A percentile compares a stretch with the other conserved stretches of the same genome.
phyloP scores from a whole-genome alignment of 2,888 invertebrate genomes.

The Andrena chrysosceles region DNA sequence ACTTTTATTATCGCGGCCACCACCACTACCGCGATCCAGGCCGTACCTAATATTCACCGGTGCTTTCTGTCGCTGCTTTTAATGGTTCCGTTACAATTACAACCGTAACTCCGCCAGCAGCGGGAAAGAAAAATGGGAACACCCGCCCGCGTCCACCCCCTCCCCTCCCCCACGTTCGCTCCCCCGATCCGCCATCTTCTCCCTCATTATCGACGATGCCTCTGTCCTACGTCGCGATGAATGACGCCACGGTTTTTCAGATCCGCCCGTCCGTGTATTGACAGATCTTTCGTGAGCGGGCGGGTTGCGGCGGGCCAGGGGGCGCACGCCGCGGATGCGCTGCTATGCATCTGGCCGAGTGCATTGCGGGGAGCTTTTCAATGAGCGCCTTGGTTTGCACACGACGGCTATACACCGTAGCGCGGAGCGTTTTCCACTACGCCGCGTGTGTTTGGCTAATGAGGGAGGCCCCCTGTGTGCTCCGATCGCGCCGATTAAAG shows the following conservation, averaged over 20 bases:
- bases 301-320: conserved; percentile 1
- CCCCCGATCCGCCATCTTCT: conserved; percentile 33
- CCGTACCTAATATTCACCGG: conserved; percentile 49
- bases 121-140: conserved; percentile 52
- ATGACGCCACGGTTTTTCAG: conserved; percentile 54
- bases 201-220: conserved; percentile 73
- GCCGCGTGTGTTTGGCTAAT: conserved; percentile 53
- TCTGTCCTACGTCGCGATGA: conserved; percentile 53
- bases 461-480: conserved; percentile 49
- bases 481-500: conserved; percentile 48
- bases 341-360: conserved; percentile 43
- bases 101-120: conserved; percentile 40
- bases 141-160: background rate
- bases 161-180: background rate
- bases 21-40: conserved; percentile 30
- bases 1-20: conserved; percentile 43
- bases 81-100: conserved; percentile 61
- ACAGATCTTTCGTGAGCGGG: conserved; percentile 34
- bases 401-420: conserved; percentile 28
- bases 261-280: conserved; percentile 48
- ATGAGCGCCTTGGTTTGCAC: conserved; percentile 56
- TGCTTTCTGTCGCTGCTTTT: conserved; percentile 50
- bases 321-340: background rate
- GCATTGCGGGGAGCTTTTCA: conserved; percentile 61
- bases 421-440: conserved; percentile 27